Evolutionary conservation across 2,797 vertebrate genomes (phyloP), one percentile per base, ranked within the genome.

Genomic region (Furcifer pardalis): DNA sequence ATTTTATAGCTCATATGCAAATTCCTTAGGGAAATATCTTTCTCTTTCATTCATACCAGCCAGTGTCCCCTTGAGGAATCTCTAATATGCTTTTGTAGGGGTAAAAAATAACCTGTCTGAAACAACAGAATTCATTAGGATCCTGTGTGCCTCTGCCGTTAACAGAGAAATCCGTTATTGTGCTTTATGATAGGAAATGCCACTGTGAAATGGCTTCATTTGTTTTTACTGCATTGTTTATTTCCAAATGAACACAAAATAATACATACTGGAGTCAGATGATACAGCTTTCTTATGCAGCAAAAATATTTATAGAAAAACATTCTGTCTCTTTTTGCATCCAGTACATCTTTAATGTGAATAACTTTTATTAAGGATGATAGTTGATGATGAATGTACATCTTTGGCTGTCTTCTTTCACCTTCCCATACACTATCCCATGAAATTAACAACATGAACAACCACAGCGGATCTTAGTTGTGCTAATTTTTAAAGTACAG

Each of bases 181-280:
- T 65, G 0, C 59, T 75, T 82, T 79, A 77, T 77, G 87, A 68
- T 42, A 69, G 21, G 5, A 90, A 86, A 84, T 2, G 56, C 3
- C 77, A 56, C 42, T 63, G 25, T 32, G 69, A 91, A 91, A 90
- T 60, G 7, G 12, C 30, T 91, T 84, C 27, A 44, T 4, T 89
- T 0, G 1, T 30, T 82, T 82, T 37, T 68, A 30, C 37, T 46
- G 0, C 77, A 17, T 72, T 90, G 17, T 77, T 89, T 86, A 21
- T 42, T 86, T 46, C 5, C 2, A 12, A 71, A 86, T 60, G 3
- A 88, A 72, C 4, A 83, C 15, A 72, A 87, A 81, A 82, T 46
- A 69, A 79, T 79, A 84, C 4, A 1, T 82, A 82, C 79, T 82
- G 69, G 52, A 86, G 3, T 56, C 23, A 17, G 79, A n/a, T 88